These are phyloP conservation scores for Oopsacas minuta DNA, from an alignment of 37 sponge, comb jelly and placozoan genomes.

Conservation along the genomic window DNA sequence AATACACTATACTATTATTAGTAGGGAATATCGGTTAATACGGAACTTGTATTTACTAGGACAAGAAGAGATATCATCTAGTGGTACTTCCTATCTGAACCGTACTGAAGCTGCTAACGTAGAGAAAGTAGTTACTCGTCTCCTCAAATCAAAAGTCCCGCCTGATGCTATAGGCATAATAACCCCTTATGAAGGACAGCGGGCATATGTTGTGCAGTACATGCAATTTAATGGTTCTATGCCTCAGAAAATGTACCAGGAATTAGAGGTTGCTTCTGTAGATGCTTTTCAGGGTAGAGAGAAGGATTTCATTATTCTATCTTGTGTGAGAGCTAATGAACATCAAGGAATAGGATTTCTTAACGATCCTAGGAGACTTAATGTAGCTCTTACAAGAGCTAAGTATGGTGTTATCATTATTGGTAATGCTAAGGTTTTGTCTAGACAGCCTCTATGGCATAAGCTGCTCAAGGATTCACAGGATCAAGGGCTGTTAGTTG, in stretches of 20 bases:
- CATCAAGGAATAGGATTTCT: conserved; percentile 94
- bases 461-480: conserved; percentile 68
- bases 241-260: conserved; percentile 74
- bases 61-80: conserved; percentile 85
- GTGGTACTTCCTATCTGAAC: conserved; percentile 89
- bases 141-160: conserved; percentile 31
- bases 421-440: conserved; percentile 85
- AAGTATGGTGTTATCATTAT: conserved; percentile 80
- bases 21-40: not conserved
- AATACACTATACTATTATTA: too few relatives aligned
- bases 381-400: conserved; percentile 89
- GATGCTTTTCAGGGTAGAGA: conserved; percentile 97
- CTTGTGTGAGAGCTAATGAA: conserved; percentile 87
- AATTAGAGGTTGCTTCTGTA: conserved; percentile 91
- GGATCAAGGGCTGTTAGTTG: conserved; percentile 57
- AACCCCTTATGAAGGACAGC: conserved; percentile 94
- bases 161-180: conserved; percentile 91
- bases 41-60: conserved; percentile 11
- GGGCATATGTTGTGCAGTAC: conserved; percentile 88
- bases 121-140: conserved; percentile 79
- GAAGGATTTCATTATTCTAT: conserved; percentile 89
- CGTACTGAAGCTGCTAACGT: conserved; percentile 77
- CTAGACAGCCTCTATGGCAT: conserved; percentile 81
- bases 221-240: conserved; percentile 75
- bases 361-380: conserved; percentile 87